These are phyloP conservation scores for Ptilodon capucinus DNA, from an alignment of 2,888 invertebrate genomes.

Conservation along the genomic window DNA sequence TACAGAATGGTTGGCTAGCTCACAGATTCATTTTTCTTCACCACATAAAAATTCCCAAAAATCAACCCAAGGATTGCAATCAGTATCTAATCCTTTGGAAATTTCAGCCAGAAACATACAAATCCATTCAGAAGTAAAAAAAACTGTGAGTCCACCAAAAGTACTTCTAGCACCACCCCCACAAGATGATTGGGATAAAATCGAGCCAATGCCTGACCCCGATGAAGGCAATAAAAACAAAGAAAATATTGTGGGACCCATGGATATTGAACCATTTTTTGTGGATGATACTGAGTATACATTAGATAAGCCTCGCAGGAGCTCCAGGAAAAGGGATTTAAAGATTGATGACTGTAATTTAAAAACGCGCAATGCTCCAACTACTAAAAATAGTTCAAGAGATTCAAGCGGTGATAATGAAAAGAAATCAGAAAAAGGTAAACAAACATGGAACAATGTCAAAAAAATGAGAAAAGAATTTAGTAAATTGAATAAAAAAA, in stretches of 20 bases:
- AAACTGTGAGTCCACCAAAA: slow-evolving; percentile 39
- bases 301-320: slow-evolving; percentile 58
- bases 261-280: slow-evolving; percentile 56
- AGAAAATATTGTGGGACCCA: slow-evolving; percentile 52
- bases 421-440: slow-evolving; percentile 47
- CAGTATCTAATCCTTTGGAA: slow-evolving; percentile 34
- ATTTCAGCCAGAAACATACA: slow-evolving; percentile 54
- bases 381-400: slow-evolving; percentile 45
- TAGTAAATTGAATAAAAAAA: slow-evolving; percentile 64
- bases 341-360: slow-evolving; percentile 32
- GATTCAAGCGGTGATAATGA: slow-evolving; percentile 46
- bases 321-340: slow-evolving; percentile 58
- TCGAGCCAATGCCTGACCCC: slow-evolving; percentile 59
- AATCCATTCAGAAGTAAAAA: slow-evolving; percentile 50
- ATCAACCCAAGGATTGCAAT: slow-evolving; percentile 43
- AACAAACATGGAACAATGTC: slow-evolving; percentile 69
- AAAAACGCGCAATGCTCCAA: slow-evolving; percentile 29
- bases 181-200: slow-evolving; percentile 75
- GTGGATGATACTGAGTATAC: slow-evolving; percentile 56
- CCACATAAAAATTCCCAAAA: slow-evolving; percentile 46
- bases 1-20: slow-evolving; percentile 65
- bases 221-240: slow-evolving; percentile 44
- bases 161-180: slow-evolving; percentile 43
- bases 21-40: slow-evolving; percentile 71
- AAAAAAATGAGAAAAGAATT: slow-evolving; percentile 76